Base-by-base conservation (phyloP, 2,113 vertebrate species). In the Dunckerocampus dactyliophorus region DNA sequence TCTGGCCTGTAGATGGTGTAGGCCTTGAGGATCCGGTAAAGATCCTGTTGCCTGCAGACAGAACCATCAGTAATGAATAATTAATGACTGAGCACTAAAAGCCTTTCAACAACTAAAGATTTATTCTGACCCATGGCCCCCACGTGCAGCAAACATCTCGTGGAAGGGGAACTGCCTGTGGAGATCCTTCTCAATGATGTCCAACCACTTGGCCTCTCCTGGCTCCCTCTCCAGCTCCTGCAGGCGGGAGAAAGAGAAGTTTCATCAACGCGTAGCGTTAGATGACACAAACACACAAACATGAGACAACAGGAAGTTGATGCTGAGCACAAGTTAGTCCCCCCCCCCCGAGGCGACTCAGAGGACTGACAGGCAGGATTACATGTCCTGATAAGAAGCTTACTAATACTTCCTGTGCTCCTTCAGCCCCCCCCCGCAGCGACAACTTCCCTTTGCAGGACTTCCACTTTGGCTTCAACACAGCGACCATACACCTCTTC, bases 131-230 rank as follows among this genome's bases (percentile, higher is more conserved):
- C 94, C 94, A 3, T 95, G 93, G 31, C 94, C 94, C 6, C 94
- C 94, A 19, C 94, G 92, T 47, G 92, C 93, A 51, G 92, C 93
- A 84, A 95, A 95, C 93, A 95, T 94, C 86, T 95, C 95, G 7
- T 95, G 95, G 80, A 96, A 95, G 46, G 94, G 94, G 59, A 95
- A 95, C 84, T 95, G 95, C 51, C 95, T 84, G 74, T 95, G 95
- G 8, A 96, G 88, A 69, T 95, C 94, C 70, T 95, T 95, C 83
- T 95, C 94, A 53, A 95, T 95, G 73, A 95, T 94, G 75, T 95
- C 94, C 77, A 94, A 61, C 95, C 95, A 95, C 75, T 95, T 95
- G 5, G 94, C 92, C 66, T 95, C 94, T 46, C 93, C 95, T 15
- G 72, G 84, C 50, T 93, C 92, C 60, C 92, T 87, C 75, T 95